Evolutionary conservation across 2,797 vertebrate species (phyloP), one percentile per base, ranked within the genome.

Genomic region (Mareca strepera): DNA sequence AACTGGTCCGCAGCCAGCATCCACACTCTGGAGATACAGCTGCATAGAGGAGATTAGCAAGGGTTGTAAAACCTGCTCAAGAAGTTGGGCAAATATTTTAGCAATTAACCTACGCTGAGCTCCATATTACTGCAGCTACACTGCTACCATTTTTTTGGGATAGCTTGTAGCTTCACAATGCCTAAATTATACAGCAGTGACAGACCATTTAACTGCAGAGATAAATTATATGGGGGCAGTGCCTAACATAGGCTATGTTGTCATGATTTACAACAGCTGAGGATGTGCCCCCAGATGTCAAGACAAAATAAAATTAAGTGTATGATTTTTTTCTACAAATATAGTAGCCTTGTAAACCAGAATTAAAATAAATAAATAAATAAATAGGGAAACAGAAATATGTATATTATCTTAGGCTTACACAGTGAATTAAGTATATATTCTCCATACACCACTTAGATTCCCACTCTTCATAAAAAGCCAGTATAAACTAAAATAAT

Each of bases 31-130:
- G 93, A 96, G 94, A 94, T 93, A 93, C 94, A 96, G 94, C 96
- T 96, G 96, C 83, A 43, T 5, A 6, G 39, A 80, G 80, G 77
- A 94, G 95, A 96, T 95, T 95, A 95, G 88, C 83, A 62, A 37
- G 74, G 81, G 75, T 21, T 96, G 95, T 92, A 93, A 97, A 96
- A 96, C 92, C 93, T 95, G 94, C 91, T 95, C 94, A 83, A 96
- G 95, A 91, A 92, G 84, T 81, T 63, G 46, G 69, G 73, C 92
- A 97, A 94, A 96, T 95, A 96, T 85, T 96, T 95, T 58, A 89
- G 92, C 92, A 94, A 87, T 97, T 94, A 96, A 94, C 86, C 88
- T 66, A 28, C 73, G 23, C 23, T 12, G 66, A 93, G 64, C 73
- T 80, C 84, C 8, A 0, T 75, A 72, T 90, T 87, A 77, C 83